phyloP scores from a whole-genome alignment of 2,113 vertebrate species.

The Protobothrops mucrosquamatus region DNA sequence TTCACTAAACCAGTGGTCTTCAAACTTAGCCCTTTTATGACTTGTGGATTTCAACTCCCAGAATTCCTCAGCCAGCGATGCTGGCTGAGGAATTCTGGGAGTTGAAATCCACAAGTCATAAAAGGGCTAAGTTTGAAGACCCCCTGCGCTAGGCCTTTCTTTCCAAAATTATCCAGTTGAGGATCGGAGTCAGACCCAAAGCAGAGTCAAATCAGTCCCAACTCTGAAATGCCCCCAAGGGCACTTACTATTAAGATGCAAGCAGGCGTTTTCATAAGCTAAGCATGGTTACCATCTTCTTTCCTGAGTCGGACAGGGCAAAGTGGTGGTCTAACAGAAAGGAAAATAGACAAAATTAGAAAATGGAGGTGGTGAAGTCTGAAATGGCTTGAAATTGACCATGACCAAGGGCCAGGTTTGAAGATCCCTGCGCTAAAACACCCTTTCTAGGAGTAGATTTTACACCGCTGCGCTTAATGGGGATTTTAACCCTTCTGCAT shows the following conservation, averaged over 20 bases:
- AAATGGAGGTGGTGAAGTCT: background rate
- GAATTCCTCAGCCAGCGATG: no score
- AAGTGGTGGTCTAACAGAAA: background rate
- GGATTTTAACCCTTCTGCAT: no score
- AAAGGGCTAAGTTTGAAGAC: no score
- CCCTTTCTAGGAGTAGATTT: no score
- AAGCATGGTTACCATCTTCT: slow-evolving; percentile 50
- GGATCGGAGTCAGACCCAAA: background rate
- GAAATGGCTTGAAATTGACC: background rate
- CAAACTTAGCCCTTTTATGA: no score
- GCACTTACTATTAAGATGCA: slow-evolving; percentile 63
- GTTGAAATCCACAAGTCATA: no score
- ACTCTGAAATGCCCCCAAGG: background rate
- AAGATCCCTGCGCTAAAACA: no score
- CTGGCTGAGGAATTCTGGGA: no score
- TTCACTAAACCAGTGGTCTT: no score
- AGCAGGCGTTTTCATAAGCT: slow-evolving; percentile 56
- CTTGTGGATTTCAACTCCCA: no score
- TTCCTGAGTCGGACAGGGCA: background rate
- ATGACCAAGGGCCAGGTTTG: background rate
- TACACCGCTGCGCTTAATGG: no score
- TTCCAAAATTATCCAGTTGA: background rate
- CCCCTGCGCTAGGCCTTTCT: background rate
- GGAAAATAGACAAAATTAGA: background rate
- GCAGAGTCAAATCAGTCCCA: background rate